A percentile compares a stretch with the other conserved stretches of the same genome.
These are phyloP conservation scores for Drosophila equinoxialis DNA, from an alignment of 1,140 invertebrate genomes.

Conservation along the genomic window DNA sequence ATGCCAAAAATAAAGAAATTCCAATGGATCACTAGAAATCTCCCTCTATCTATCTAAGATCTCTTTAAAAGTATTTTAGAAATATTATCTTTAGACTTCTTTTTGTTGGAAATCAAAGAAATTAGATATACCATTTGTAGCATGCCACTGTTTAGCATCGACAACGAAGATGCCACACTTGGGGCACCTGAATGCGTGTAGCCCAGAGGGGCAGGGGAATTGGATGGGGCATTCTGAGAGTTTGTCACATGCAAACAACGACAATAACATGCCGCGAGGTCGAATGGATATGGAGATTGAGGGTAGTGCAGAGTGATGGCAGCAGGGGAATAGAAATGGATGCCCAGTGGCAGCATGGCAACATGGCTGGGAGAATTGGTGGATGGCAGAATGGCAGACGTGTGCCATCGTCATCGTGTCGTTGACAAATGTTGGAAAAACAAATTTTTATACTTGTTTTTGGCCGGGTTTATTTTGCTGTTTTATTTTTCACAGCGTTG, in stretches of 20 bases:
- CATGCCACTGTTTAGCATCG: conserved; percentile 29
- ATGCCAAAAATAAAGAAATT: no score
- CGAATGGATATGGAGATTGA: conserved; percentile 25
- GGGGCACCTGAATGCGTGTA: conserved; percentile 35
- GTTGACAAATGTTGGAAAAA: conserved; percentile 82
- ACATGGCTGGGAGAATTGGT: conserved; percentile 7
- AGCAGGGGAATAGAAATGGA: conserved; percentile 28
- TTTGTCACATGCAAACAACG: conserved; percentile 71
- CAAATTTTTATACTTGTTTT: conserved; percentile 82
- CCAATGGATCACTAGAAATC: no score
- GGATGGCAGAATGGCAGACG: conserved; percentile 13
- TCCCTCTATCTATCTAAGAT: no score
- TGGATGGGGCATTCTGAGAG: conserved; percentile 40
- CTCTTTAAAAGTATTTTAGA: no score
- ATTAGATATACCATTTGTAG: not conserved
- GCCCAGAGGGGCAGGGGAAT: not conserved
- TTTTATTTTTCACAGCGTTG: conserved; percentile 79
- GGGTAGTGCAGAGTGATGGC: conserved; percentile 6
- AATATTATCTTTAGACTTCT: no score
- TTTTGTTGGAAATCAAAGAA: not conserved
- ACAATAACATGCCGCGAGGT: conserved; percentile 58
- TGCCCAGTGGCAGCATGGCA: conserved; percentile 41
- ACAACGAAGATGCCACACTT: conserved; percentile 13
- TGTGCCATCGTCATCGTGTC: conserved; percentile 60
- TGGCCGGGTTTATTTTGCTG: conserved; percentile 73